Evolutionary conservation across 2,797 vertebrate species (phyloP).

Genomic region (Otolemur crassicaudatus): DNA sequence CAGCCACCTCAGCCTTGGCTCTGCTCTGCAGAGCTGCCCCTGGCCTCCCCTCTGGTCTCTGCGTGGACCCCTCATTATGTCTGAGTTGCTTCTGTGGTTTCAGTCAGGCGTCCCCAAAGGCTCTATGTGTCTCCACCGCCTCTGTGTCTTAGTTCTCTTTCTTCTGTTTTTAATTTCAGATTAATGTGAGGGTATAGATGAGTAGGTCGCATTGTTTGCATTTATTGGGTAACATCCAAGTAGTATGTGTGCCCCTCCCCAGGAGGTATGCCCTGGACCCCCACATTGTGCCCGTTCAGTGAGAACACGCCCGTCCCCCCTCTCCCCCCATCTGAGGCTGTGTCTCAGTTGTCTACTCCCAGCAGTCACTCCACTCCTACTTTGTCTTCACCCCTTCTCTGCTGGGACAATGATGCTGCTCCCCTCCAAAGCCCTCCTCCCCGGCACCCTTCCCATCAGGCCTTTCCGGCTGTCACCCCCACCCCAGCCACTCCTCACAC

Average conservation of each 20-base stretch:
- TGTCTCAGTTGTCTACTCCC: neutral
- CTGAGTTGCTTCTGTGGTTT: neutral
- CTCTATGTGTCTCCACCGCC: accelerated
- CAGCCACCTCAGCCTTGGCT: too few relatives aligned
- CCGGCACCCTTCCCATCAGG: neutral
- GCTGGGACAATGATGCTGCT: neutral
- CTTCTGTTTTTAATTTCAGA: too few relatives aligned
- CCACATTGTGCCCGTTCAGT: too few relatives aligned
- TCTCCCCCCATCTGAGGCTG: too few relatives aligned
- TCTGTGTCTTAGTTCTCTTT: neutral
- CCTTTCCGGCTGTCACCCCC: neutral
- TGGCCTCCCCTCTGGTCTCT: too few relatives aligned
- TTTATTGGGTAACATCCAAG: too few relatives aligned
- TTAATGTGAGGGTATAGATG: too few relatives aligned
- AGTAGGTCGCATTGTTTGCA: too few relatives aligned
- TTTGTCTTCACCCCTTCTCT: neutral
- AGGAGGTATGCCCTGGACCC: too few relatives aligned
- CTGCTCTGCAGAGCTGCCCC: too few relatives aligned
- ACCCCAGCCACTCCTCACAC: neutral
- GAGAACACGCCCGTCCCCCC: too few relatives aligned
- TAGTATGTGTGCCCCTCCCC: too few relatives aligned
- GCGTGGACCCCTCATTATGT: accelerated
- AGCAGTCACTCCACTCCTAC: neutral
- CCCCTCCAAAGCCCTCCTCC: accelerated
- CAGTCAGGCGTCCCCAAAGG: accelerated